Conservation (phyloP, 2,113 vertebrate genomes). For the Dolichotis patagonum region DNA sequence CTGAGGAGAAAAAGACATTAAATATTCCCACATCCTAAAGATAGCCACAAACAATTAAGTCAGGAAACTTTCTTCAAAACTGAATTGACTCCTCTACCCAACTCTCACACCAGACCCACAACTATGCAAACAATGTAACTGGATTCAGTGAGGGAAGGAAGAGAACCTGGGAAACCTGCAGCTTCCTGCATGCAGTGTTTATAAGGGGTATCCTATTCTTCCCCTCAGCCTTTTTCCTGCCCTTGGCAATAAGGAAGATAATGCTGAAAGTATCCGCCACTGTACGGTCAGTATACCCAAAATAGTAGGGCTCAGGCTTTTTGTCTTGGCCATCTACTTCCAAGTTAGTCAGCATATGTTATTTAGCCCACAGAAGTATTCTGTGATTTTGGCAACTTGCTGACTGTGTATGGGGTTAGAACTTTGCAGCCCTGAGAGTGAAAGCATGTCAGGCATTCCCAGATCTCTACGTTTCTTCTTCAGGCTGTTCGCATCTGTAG, state of each 20-base stretch:
- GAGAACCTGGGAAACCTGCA: fast-evolving
- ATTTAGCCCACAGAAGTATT: background rate
- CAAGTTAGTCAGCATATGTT: background rate
- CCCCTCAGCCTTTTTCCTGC: background rate
- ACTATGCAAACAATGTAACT: background rate
- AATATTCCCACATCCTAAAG: background rate
- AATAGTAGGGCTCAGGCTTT: background rate
- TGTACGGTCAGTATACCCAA: background rate
- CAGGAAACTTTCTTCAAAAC: background rate
- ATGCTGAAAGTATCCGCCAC: background rate
- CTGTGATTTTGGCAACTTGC: background rate
- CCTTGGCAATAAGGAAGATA: background rate
- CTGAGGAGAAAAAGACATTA: background rate
- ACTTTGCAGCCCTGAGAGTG: background rate
- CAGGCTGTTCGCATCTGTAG: background rate
- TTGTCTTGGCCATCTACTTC: background rate
- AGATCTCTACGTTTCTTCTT: background rate
- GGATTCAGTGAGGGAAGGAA: too few relatives aligned
- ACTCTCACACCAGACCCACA: background rate
- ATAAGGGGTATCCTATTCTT: background rate
- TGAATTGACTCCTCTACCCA: background rate
- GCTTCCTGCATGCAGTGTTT: background rate
- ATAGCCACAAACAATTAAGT: background rate
- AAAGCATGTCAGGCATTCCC: background rate
- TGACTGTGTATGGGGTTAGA: background rate